Evolutionary conservation across 2,113 vertebrate genomes (phyloP).

Genomic region (Brienomyrus brachyistius): DNA sequence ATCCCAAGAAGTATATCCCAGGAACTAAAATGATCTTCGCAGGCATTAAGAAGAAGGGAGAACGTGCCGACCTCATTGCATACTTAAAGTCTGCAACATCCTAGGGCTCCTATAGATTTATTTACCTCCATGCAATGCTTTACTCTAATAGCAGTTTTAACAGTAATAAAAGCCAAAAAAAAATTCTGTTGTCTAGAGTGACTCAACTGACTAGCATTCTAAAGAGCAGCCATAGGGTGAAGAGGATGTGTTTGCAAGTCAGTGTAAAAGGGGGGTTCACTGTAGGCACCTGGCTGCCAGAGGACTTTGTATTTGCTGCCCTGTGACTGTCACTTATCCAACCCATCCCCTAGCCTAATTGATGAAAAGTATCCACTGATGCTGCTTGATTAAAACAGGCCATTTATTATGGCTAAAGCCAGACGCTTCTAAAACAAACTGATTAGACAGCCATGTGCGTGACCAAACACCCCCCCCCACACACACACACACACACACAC

Average conservation of each 20-base stretch:
- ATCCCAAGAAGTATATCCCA: conserved; percentile 81
- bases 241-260: background rate
- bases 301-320: background rate
- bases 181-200: background rate
- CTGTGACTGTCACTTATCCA: background rate
- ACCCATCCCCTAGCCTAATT: background rate
- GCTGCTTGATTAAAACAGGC: background rate
- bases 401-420: background rate
- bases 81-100: conserved; percentile 74
- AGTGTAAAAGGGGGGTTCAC: background rate
- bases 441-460: background rate
- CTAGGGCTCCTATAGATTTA: conserved; percentile 29
- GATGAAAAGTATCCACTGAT: background rate
- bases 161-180: background rate
- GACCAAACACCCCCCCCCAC: background rate
- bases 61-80: conserved; percentile 66
- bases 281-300: background rate
- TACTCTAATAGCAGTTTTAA: background rate
- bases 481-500: background rate
- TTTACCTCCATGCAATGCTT: background rate
- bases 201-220: background rate
- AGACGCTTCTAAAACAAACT: background rate
- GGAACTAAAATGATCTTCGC: conserved; percentile 79
- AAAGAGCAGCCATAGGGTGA: background rate
- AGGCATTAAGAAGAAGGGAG: conserved; percentile 78